phyloP scores from a whole-genome alignment of 1,140 invertebrate species.

The Zaprionus inermis region DNA sequence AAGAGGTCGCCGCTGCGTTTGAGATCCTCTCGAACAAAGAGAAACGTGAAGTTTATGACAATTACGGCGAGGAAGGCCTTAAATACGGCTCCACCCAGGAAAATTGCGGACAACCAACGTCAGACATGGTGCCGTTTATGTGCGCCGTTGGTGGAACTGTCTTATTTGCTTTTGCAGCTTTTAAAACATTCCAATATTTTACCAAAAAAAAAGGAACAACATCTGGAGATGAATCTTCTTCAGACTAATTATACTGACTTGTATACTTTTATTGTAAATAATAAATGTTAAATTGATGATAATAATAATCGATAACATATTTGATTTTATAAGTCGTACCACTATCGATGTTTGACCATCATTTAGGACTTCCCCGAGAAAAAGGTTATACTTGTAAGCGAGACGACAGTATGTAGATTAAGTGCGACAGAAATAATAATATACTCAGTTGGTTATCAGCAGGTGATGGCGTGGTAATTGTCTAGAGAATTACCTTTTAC shows the following conservation, averaged over 20 bases:
- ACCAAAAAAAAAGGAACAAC: constrained; percentile 50
- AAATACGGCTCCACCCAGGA: constrained; percentile 20
- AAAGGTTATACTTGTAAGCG: too few relatives aligned
- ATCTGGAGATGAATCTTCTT: constrained; percentile 36
- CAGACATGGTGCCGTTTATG: constrained; percentile 66
- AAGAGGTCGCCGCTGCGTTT: constrained; percentile 59
- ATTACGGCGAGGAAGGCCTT: constrained; percentile 56
- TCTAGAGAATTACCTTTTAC: too few relatives aligned
- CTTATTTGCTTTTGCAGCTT: constrained; percentile 65
- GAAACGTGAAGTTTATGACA: constrained; percentile 60
- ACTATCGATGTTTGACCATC: not conserved
- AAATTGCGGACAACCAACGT: constrained; percentile 41
- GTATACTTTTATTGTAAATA: not conserved
- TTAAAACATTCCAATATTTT: constrained; percentile 65
- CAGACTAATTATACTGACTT: not conserved
- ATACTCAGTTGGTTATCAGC: too few relatives aligned
- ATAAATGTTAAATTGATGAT: not conserved
- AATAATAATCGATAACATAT: not conserved
- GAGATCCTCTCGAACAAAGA: constrained; percentile 65
- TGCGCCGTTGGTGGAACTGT: constrained; percentile 63
- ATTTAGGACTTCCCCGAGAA: not conserved
- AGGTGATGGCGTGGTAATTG: too few relatives aligned
- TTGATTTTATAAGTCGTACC: not conserved
- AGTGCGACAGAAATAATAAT: too few relatives aligned
- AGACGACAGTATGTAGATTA: not conserved